Percentiles rank a stretch among this genome's conserved stretches.
These are phyloP conservation scores for Drosophila quasianomalipes DNA, from an alignment of 2,888 invertebrate genomes.

Conservation along the genomic window DNA sequence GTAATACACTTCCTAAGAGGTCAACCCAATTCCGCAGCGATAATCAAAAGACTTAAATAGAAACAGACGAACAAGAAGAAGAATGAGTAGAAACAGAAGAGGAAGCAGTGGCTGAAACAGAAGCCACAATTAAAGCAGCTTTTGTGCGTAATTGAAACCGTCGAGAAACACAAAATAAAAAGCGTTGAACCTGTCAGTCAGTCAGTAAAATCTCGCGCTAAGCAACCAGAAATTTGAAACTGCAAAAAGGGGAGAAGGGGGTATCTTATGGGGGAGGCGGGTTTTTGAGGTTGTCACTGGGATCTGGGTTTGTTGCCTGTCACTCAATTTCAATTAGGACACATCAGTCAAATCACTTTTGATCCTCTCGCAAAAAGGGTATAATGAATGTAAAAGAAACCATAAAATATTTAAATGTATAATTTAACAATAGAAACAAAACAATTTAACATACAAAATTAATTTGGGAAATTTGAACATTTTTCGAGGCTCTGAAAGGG, in stretches of 20 bases:
- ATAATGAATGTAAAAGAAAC: not conserved
- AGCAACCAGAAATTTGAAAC: slow-evolving; percentile 42
- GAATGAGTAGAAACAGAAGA: not conserved
- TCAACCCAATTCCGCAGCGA: slow-evolving; percentile 10
- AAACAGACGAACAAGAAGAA: not conserved
- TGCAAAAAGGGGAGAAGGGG: slow-evolving; percentile 25
- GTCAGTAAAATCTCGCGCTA: slow-evolving; percentile 22
- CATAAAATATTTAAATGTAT: not conserved
- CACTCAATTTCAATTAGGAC: slow-evolving; percentile 60
- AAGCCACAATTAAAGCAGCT: slow-evolving; percentile 17
- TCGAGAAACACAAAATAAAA: not conserved
- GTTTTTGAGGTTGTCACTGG: not conserved
- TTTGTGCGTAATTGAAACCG: slow-evolving; percentile 35
- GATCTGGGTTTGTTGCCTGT: slow-evolving; percentile 13
- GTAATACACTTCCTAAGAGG: slow-evolving; percentile 15
- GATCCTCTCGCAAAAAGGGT: not conserved
- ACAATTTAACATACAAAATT: not conserved
- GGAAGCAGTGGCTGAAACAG: not conserved
- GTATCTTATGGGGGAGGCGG: not conserved
- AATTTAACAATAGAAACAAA: too few relatives aligned
- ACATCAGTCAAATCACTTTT: slow-evolving; percentile 37
- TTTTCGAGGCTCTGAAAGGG: not conserved
- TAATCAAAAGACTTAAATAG: not conserved
- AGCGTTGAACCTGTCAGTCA: slow-evolving; percentile 56
- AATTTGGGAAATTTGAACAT: not conserved